Evolutionary conservation across 2,113 vertebrate genomes (phyloP).

Genomic region (Gambusia holbrooki): DNA sequence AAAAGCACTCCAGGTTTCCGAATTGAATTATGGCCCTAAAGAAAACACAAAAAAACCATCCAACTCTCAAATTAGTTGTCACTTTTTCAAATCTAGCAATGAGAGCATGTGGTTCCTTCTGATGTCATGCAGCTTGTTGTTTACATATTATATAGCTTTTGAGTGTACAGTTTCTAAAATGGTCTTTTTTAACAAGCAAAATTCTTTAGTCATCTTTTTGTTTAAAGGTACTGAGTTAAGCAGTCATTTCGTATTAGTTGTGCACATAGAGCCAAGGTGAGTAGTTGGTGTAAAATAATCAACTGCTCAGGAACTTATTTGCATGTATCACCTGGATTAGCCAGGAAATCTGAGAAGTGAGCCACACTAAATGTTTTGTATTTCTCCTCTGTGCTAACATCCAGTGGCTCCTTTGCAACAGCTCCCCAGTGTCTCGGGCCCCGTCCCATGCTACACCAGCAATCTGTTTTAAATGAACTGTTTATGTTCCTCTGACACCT

Average conservation of each 20-base stretch:
- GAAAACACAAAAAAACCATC: too few species aligned
- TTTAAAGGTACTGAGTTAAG: background rate
- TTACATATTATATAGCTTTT: too few species aligned
- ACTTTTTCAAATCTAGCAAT: too few species aligned
- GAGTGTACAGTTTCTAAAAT: too few species aligned
- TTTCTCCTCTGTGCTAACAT: slow-evolving; percentile 58
- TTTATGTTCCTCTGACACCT: slow-evolving; percentile 79
- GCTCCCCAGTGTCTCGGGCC: slow-evolving; percentile 66
- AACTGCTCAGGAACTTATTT: background rate
- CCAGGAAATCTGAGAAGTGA: slow-evolving; percentile 40
- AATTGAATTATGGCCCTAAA: too few species aligned
- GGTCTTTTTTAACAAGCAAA: too few species aligned
- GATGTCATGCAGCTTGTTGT: too few species aligned
- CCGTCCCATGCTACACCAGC: slow-evolving; percentile 52
- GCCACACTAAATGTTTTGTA: slow-evolving; percentile 56
- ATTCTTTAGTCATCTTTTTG: too few species aligned
- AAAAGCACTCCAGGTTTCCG: too few species aligned
- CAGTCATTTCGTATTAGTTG: background rate
- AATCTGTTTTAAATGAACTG: slow-evolving; percentile 84
- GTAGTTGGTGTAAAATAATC: slow-evolving; percentile 3
- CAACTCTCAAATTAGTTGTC: too few species aligned
- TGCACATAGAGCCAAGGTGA: background rate
- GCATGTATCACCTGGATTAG: slow-evolving; percentile 34
- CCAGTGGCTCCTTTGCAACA: slow-evolving; percentile 58
- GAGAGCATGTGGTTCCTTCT: too few species aligned